Evolutionary conservation across 2,888 invertebrate species (phyloP), one percentile per base, ranked within the genome.

Genomic region (Melieria omissa): DNA sequence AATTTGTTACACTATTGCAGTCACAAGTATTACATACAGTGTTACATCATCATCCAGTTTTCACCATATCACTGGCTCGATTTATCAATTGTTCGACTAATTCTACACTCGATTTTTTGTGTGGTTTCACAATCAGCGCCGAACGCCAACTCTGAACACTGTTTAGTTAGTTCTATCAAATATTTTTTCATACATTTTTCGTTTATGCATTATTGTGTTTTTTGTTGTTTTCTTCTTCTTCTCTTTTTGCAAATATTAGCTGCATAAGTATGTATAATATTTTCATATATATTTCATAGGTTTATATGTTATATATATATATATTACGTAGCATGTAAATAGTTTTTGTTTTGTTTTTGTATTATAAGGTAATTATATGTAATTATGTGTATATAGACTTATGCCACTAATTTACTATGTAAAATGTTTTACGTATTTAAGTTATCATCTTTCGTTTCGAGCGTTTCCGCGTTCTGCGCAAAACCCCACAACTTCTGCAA

Each of bases 381-480:
- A 44, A 65, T 62, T 66, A 60, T 72, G n/a, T 74, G 52, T 70
- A 65, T 71, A 47, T 72, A 54, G 69, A 64, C 70, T 70, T 73
- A 69, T 70, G 14, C 65, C 73, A 78, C 80, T 84, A 85, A 84
- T 81, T 84, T 84, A 84, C 84, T 84, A 82, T 82, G 81, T 82
- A 82, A 84, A 85, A 75, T 77, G 78, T 60, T 78, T 84, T 84
- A 84, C 84, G 84, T 84, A 84, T 84, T 84, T 83, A 78, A 81
- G 81, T 83, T 83, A 80, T 83, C 82, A 82, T 82, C 80, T 80
- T 77, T 75, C 68, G 72, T 78, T 75, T 72, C 29, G 29, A 29
- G 29, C 29, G 29, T 29, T 29, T 29, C 3, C 29, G 3, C 29
- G 29, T 29, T 1, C 29, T 29, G 29, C 29, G 29, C 29, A 1